Evolutionary conservation across 2,888 invertebrate genomes (phyloP), one percentile per base, ranked within the genome.

Genomic region (Clanis bilineata): DNA sequence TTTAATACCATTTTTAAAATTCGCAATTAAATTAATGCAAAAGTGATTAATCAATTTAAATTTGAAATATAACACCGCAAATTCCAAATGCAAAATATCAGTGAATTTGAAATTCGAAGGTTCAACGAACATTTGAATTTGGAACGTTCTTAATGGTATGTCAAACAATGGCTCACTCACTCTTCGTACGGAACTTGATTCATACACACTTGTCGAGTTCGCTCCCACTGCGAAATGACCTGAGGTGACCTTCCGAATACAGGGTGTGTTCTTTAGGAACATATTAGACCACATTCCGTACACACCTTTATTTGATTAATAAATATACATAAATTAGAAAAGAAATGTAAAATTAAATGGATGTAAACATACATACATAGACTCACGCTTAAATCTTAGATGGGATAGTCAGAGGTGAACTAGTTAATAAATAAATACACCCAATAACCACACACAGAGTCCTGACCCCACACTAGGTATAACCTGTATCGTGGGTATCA

Each of bases 191-290:
- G 82, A 84, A 85, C 80, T 79, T 80, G 76, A 85, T 85, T 81
- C 82, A 83, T 80, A 86, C 82, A 85, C 86, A 85, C 75, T 74
- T 83, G 78, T 84, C 76, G 76, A 78, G 67, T 72, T 70, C 60
- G 66, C 63, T 60, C 60, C 80, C 79, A 79, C 28, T 67, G 10
- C 71, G 58, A 9, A 0, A 7, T 64, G 80, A 77, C 23, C 79
- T 67, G 28, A 9, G 18, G 28, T 51, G 51, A 51, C 51, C 51
- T 51, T 51, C 25, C 23, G 2, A 22, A 18, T 15, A 51, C 32
- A 51, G 32, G 32, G 12, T 51, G 32, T 51, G 10, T 51, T 18
- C 9, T 9, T 51, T 18, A 15, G 0, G 23, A 23, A 25, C n/a
- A 28, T 32, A 51, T 51, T 51, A 32, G 51, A 32, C 51, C 32